phyloP scores from a whole-genome alignment of 1,140 invertebrate species.

The Physella acuta region DNA sequence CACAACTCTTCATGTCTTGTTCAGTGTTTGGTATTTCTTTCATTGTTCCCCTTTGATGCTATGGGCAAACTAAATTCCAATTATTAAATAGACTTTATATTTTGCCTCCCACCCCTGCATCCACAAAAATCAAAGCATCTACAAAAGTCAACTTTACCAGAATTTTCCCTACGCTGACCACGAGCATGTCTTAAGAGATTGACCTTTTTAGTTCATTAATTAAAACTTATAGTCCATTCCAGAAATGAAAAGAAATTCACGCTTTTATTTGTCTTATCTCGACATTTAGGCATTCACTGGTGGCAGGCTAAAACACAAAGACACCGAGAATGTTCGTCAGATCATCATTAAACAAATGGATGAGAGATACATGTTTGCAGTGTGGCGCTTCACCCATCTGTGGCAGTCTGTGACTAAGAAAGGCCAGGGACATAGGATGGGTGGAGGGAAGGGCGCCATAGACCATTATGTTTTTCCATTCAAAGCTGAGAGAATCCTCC shows the following conservation, averaged over 20 bases:
- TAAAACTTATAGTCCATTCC: too few species aligned
- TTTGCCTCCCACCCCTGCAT: too few species aligned
- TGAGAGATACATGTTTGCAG: conserved; percentile 79
- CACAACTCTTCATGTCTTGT: too few species aligned
- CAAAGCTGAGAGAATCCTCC: conserved; percentile 84
- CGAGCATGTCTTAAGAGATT: conserved; percentile 8
- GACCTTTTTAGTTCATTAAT: background rate
- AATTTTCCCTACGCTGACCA: too few species aligned
- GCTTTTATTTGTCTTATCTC: conserved; percentile 20
- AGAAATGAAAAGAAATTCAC: background rate
- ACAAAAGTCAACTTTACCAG: too few species aligned
- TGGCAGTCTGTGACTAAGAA: conserved; percentile 95
- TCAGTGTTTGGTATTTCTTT: too few species aligned
- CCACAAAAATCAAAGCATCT: too few species aligned
- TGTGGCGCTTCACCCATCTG: conserved; percentile 90
- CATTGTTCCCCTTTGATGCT: too few species aligned
- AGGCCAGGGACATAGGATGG: conserved; percentile 87
- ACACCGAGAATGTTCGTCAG: conserved; percentile 87
- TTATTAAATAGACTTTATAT: too few species aligned
- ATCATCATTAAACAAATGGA: conserved; percentile 77
- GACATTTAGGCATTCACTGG: conserved; percentile 72
- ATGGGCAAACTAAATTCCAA: too few species aligned
- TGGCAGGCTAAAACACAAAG: conserved; percentile 75
- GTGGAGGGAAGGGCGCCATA: conserved; percentile 93
- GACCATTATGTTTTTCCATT: conserved; percentile 94